Conservation (phyloP, 2,888 invertebrate genomes). For the Rhagonycha fulva region DNA sequence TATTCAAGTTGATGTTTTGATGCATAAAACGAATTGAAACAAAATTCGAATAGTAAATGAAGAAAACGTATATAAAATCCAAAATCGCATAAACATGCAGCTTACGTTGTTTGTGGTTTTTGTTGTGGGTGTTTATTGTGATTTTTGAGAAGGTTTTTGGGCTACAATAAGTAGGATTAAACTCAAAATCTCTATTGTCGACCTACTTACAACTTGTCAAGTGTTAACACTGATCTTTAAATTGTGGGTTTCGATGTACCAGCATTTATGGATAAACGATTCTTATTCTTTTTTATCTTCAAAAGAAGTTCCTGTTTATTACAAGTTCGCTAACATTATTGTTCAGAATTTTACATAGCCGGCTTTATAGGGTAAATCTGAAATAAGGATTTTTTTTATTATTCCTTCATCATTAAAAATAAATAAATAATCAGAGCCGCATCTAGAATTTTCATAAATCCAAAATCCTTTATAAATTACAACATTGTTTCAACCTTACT, state of each 20-base stretch:
- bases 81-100: not conserved
- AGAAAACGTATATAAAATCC: not conserved
- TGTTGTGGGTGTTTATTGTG: slow-evolving; percentile 3
- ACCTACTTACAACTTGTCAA: not conserved
- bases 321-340: not conserved
- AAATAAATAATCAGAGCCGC: no score
- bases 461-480: no score
- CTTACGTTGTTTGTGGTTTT: not conserved
- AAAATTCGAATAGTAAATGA: not conserved
- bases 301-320: not conserved
- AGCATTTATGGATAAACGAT: not conserved
- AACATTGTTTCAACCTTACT: no score
- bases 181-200: slow-evolving; percentile 1
- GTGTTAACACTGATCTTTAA: slow-evolving; percentile 3
- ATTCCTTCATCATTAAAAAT: no score
- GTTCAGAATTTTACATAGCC: not conserved
- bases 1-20: not conserved
- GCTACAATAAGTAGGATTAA: slow-evolving; percentile 6
- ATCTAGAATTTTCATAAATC: no score
- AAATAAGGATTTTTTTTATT: no score
- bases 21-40: not conserved
- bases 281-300: not conserved
- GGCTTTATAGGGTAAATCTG: not conserved
- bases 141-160: slow-evolving; percentile 9
- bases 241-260: slow-evolving; percentile 3